Evolutionary conservation across 2,888 invertebrate species (phyloP), one percentile per base, ranked within the genome.

Genomic region (Tenthredo amoena): DNA sequence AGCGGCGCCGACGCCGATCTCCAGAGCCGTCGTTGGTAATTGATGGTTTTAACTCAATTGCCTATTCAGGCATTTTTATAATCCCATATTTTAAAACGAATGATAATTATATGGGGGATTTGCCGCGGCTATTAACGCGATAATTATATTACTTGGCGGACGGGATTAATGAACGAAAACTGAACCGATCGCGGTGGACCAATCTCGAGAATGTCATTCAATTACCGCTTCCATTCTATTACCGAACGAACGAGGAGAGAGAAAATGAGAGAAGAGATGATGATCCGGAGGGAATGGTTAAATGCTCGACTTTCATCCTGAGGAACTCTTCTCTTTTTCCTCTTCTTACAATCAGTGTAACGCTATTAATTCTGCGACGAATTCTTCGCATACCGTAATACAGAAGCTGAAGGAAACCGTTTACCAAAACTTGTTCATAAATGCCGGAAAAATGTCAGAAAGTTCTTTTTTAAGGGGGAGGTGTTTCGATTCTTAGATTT

Each of bases 1-100:
- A 18, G 62, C 79, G 82, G 83, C 58, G 62, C 81, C 83, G 83
- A 65, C 47, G 65, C 65, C 65, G 82, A 40, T 26, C 65, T 2
- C 21, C n/a, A n/a, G 6, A 55, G n/a, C n/a, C 55, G 34, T 21
- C 43, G 71, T 58, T 84, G 5, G 76, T 84, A 84, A 84, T 85
- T 77, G 85, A 85, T 85, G 77, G 85, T 79, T 79, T 85, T 85
- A 85, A 79, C 85, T 85, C 85, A 77, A 85, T 85, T 85, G 85
- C 31, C 77, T 74, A 77, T 65, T 65, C 85, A 79, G 77, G 85
- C 71, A 85, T 85, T 85, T 85, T 85, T 85, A 85, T 85, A 85
- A 85, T 85, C 85, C 77, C 77, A 77, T 85, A 83, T 83, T 62
- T 81, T 62, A 37, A 37, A 76, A 85, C 65, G 85, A 83, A 68